phyloP scores from a whole-genome alignment of 1,140 invertebrate species.

The Nasonia giraulti region DNA sequence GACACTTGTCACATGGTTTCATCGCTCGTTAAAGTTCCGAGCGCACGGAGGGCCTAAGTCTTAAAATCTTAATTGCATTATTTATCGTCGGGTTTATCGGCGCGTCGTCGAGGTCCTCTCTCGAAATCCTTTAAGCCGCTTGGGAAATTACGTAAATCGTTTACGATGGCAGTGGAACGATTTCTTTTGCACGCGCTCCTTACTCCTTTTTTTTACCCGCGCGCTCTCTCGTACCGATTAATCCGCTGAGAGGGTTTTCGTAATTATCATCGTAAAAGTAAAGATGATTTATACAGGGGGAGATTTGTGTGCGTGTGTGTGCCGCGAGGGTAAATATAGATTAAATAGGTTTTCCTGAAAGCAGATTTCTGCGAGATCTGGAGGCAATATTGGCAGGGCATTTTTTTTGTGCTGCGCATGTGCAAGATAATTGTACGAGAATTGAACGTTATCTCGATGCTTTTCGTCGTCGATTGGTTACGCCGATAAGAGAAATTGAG shows the following conservation, averaged over 20 bases:
- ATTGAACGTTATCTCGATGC: background rate
- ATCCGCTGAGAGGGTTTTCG: constrained; percentile 47
- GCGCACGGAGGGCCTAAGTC: constrained; percentile 54
- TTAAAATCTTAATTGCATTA: constrained; percentile 61
- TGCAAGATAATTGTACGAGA: too few species aligned
- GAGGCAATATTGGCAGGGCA: constrained; percentile 9
- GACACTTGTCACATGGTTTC: constrained; percentile 68
- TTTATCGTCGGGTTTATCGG: constrained; percentile 56
- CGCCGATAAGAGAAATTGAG: too few species aligned
- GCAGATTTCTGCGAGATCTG: constrained; percentile 21
- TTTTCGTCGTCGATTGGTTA: background rate
- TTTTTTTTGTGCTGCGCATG: background rate
- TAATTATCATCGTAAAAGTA: constrained; percentile 47
- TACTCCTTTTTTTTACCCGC: background rate
- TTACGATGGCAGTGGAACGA: constrained; percentile 49
- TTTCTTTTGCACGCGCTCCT: background rate
- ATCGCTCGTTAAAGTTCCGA: constrained; percentile 63
- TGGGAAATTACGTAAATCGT: constrained; percentile 52
- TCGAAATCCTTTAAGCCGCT: constrained; percentile 50
- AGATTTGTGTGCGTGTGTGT: constrained; percentile 26
- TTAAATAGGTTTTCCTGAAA: constrained; percentile 30
- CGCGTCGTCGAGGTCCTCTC: constrained; percentile 41
- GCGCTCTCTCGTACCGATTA: constrained; percentile 28
- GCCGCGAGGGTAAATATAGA: constrained; percentile 38
- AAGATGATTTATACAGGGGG: constrained; percentile 40